A percentile compares a stretch with the other conserved stretches of the same genome.
Conservation (phyloP, 1,140 invertebrate species). For the Goniozus legneri region DNA sequence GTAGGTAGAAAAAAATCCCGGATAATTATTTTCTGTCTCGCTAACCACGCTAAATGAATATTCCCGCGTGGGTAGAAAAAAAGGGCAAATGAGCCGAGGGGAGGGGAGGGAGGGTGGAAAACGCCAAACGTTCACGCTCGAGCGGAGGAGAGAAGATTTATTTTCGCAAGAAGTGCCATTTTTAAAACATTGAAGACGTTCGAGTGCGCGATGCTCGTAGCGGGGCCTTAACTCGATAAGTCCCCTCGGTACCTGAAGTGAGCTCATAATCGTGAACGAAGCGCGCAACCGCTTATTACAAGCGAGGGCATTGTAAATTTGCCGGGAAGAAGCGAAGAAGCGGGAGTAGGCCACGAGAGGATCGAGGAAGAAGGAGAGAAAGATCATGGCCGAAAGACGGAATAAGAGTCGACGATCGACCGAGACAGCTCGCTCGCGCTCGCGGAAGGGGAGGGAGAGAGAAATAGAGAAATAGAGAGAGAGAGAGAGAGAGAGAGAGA, state of each 20-base stretch:
- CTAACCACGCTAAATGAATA: too few species aligned
- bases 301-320: conserved; percentile 37
- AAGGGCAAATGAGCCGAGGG: not conserved
- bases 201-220: conserved; percentile 5
- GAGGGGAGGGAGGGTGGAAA: not conserved
- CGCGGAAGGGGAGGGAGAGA: not conserved
- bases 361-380: conserved; percentile 11
- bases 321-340: conserved; percentile 18
- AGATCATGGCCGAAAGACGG: conserved; percentile 7
- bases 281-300: conserved; percentile 36
- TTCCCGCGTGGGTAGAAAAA: too few species aligned
- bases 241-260: conserved; percentile 28
- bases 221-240: conserved; percentile 29
- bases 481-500: not conserved
- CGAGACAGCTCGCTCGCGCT: conserved; percentile 8
- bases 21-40: too few species aligned
- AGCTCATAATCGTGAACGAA: conserved; percentile 34
- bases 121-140: not conserved
- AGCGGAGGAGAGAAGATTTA: not conserved
- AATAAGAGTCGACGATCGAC: too few species aligned
- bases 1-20: too few species aligned
- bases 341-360: conserved; percentile 3
- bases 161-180: not conserved
- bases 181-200: not conserved
- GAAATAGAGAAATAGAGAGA: conserved; percentile 5